Base-by-base conservation (phyloP, 2,113 vertebrate species). In the Tinamus guttatus region DNA sequence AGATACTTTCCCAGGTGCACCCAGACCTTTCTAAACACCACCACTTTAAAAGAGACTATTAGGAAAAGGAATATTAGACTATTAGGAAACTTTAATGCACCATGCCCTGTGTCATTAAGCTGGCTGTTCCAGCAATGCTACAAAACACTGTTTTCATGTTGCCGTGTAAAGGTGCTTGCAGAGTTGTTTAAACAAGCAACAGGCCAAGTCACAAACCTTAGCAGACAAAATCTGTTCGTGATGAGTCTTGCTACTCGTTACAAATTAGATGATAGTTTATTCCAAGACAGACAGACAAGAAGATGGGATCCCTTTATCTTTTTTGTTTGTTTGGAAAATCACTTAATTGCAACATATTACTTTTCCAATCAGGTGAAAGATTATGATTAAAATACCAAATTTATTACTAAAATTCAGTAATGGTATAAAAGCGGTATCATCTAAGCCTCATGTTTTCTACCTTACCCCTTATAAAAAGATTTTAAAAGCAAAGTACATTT, bases 391-490 rank as follows among this genome's bases (percentile, higher is more conserved):
- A 90, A 30, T 8, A 78, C 6, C 17, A 60, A 68, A 41, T 83
- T 78, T 88, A n/a, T 60, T 62, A 83, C 40, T 92, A 65, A 86
- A 94, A 84, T 58, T 92, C 62, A 81, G 28, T 30, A 70, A 58
- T 0, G 0, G 20, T 56, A 22, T 56, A 68, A 76, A 58, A 83
- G 64, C 38, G 11, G 10, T 21, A 58, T 85, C 64, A 68, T 49
- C 74, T 32, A 28, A 84, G 52, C 15, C 34, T 75, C 58, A 64
- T 15, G 22, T 74, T 87, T 85, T 94, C 40, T 71, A 81, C 30
- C 49, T 75, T 83, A 43, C 9, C 15, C 45, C 19, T 78, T 52
- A 64, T 28, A 75, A 43, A 91, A 85, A 68, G 32, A 38, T 87
- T 82, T 65, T 70, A 17, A 59, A 67, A 82, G 69, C 83, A 82